phyloP scores from a whole-genome alignment of 2,113 vertebrate genomes.

The Notothenia rossii region DNA sequence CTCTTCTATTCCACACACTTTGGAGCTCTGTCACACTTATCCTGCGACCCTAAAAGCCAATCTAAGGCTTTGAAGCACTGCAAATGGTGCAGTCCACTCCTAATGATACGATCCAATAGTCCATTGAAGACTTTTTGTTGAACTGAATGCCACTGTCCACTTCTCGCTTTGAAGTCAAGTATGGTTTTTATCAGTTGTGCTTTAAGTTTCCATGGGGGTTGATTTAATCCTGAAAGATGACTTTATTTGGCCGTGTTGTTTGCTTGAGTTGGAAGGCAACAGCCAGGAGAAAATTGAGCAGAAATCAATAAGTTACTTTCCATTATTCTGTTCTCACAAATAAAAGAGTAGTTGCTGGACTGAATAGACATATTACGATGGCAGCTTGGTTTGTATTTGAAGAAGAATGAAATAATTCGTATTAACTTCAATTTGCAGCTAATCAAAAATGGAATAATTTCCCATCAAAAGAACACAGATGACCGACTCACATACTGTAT shows the following conservation, averaged over 20 bases:
- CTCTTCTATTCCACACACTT: conserved; percentile 32
- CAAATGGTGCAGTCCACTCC: conserved; percentile 44
- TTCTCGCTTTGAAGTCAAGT: conserved; percentile 14
- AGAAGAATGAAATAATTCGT: conserved; percentile 1
- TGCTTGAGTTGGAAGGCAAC: conserved; percentile 1
- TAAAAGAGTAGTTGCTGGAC: not conserved
- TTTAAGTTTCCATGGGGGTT: conserved; percentile 24
- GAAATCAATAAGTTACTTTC: conserved; percentile 23
- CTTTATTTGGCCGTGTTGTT: conserved; percentile 8
- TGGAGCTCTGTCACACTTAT: conserved; percentile 45
- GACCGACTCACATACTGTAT: not conserved
- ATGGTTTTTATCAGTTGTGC: conserved; percentile 28
- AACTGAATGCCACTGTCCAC: conserved; percentile 21
- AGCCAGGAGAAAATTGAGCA: not conserved
- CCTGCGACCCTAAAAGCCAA: conserved; percentile 53
- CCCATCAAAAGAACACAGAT: not conserved
- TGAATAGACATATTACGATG: not conserved
- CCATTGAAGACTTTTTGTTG: conserved; percentile 38
- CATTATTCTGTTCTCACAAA: not conserved
- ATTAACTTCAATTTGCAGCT: conserved; percentile 8
- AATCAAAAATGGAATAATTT: not conserved
- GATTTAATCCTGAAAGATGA: conserved; percentile 23
- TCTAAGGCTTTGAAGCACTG: conserved; percentile 44
- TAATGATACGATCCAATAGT: conserved; percentile 52
- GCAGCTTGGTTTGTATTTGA: not conserved